Base-by-base conservation (phyloP, 2,797 vertebrate species). In the Myotis pilosus region DNA sequence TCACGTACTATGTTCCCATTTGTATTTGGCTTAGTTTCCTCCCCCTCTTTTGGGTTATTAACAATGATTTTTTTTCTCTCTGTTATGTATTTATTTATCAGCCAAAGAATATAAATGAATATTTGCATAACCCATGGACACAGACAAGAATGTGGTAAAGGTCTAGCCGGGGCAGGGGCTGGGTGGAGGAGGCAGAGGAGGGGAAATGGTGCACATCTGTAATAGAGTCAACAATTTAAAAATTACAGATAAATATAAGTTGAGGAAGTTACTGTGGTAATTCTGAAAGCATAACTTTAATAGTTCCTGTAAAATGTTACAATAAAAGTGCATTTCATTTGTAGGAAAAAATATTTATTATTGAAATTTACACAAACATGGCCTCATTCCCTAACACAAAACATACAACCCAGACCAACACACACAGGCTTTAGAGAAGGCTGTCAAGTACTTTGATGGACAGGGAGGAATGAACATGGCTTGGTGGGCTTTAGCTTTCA, bases 61-160 rank as follows among this genome's bases (percentile, higher is more conserved):
- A 30, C 19, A 25, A 62, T n/a, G 13, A 36, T 7, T 55, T 16
- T 30, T 30, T 57, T 81, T 62, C 9, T 22, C 17, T 25, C 44
- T 16, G 5, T 92, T 38, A 84, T 30, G 28, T 47, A 89, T 94
- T 94, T 95, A 88, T 96, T 93, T 97, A 87, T 89, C 68, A 95
- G 95, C 96, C 57, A 6, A 28, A 28, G 6, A 30, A 62, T 30
- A 30, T 30, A 62, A 16, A 62, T 30, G 60, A 28, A 30, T 62
- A 30, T 30, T 62, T 62, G 60, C 12, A 62, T 62, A 62, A 15
- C 28, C 12, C 13, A 62, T 15, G 28, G 60, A 62, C 60, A 62
- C 28, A 62, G 60, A 62, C 60, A 30, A 62, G 28, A 62, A 62
- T 62, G 60, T 62, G 60, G 28, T 62, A 62, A 62, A 62, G 60